Conservation (phyloP, 1,140 invertebrate species). For the Zelostemma sp. region DNA sequence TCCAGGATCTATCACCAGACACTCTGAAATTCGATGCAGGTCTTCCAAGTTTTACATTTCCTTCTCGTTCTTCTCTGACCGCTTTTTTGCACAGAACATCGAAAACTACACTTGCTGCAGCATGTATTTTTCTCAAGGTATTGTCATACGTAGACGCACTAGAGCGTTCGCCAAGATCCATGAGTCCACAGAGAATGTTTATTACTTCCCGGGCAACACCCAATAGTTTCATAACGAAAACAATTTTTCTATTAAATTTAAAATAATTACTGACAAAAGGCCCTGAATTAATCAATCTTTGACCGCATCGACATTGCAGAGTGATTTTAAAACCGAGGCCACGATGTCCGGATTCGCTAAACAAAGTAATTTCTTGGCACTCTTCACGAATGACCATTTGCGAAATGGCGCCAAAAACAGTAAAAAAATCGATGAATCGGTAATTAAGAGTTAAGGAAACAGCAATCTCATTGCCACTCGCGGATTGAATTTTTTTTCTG, state of each 20-base stretch:
- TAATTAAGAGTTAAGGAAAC: no score
- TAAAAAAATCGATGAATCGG: neutral
- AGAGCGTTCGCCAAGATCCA: slow-evolving; percentile 24
- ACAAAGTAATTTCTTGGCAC: neutral
- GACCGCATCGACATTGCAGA: slow-evolving; percentile 24
- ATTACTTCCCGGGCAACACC: slow-evolving; percentile 21
- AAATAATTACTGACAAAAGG: slow-evolving; percentile 29
- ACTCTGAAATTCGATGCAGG: slow-evolving; percentile 24
- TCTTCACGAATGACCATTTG: neutral
- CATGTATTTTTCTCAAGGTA: slow-evolving; percentile 13
- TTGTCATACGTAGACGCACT: slow-evolving; percentile 17
- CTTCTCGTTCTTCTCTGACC: slow-evolving; percentile 32
- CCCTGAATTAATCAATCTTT: slow-evolving; percentile 22
- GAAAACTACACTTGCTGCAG: slow-evolving; percentile 9
- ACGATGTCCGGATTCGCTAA: neutral
- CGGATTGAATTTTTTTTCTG: no score
- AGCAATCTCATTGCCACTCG: no score
- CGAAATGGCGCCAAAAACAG: neutral
- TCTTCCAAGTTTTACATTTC: slow-evolving; percentile 24
- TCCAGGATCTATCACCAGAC: slow-evolving; percentile 34
- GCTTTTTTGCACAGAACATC: slow-evolving; percentile 16
- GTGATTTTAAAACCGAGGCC: neutral
- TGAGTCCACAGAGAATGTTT: slow-evolving; percentile 17
- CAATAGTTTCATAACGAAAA: slow-evolving; percentile 36
- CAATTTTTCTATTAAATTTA: slow-evolving; percentile 35